A percentile compares a stretch with the other conserved stretches of the same genome.
These are phyloP conservation scores for Spilogale gracilis DNA, from an alignment of 2,113 vertebrate genomes.

Conservation along the genomic window DNA sequence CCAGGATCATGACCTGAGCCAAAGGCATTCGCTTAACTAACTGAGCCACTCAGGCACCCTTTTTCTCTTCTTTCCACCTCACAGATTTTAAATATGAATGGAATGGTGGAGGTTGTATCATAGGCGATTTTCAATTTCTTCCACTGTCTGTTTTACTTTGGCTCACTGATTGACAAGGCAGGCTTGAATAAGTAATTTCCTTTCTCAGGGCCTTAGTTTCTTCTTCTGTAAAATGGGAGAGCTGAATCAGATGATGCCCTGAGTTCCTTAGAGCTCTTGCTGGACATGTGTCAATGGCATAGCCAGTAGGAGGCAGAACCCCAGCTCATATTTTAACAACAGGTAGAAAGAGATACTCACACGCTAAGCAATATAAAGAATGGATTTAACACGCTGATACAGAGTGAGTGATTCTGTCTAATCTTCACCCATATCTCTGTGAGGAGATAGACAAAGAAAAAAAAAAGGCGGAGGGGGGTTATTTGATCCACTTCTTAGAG, in stretches of 20 bases:
- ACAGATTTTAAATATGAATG: not conserved
- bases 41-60: no score
- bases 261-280: not conserved
- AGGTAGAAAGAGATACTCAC: not conserved
- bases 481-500: not conserved
- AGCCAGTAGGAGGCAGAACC: not conserved
- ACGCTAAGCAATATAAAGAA: not conserved
- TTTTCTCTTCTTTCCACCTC: no score
- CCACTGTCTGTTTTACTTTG: not conserved
- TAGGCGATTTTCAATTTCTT: not conserved
- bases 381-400: not conserved
- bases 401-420: not conserved
- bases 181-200: not conserved
- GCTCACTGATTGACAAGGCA: not conserved
- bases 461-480: not conserved
- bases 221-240: not conserved
- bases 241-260: not conserved
- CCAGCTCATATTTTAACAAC: not conserved
- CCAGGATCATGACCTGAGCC: no score
- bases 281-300: not conserved
- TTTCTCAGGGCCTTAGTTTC: not conserved
- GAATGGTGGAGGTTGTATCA: not conserved
- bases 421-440: not conserved
- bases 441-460: not conserved
- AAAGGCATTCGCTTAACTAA: no score